A percentile compares a stretch with the other conserved stretches of the same genome.
phyloP scores from a whole-genome alignment of 23 tunicate species.

The Oikopleura dioica region DNA sequence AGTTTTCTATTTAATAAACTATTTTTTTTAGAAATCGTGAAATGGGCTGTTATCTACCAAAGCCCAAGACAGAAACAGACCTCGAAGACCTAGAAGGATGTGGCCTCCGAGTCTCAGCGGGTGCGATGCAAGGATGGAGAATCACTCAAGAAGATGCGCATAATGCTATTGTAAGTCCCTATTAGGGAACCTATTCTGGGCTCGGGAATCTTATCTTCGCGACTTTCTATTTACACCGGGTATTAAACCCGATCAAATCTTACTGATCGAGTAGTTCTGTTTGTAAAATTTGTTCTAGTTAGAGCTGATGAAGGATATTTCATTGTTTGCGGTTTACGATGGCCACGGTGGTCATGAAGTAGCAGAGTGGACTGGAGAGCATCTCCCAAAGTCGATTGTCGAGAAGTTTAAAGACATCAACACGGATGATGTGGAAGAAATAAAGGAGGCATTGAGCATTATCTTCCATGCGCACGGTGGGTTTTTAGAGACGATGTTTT shows the following conservation, averaged over 20 bases:
- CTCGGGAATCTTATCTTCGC: too few relatives aligned
- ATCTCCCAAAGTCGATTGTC: conserved; percentile 22
- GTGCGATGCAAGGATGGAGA: conserved; percentile 98
- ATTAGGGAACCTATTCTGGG: too few relatives aligned
- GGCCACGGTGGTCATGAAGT: conserved; percentile 89
- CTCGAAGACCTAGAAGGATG: background rate
- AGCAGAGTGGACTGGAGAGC: conserved; percentile 43
- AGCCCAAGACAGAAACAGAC: background rate
- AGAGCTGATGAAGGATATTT: conserved; percentile 25
- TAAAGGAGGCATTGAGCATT: too few relatives aligned
- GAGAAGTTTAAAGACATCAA: background rate
- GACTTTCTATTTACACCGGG: too few relatives aligned
- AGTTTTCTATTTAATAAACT: too few relatives aligned
- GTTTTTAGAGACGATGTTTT: too few relatives aligned
- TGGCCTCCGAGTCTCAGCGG: conserved; percentile 28
- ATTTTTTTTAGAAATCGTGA: background rate
- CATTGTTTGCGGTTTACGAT: conserved; percentile 82
- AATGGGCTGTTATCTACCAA: background rate
- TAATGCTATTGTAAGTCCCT: too few relatives aligned
- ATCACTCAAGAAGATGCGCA: conserved; percentile 21
- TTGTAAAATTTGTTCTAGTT: background rate
- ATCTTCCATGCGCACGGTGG: too few relatives aligned
- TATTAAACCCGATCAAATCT: too few relatives aligned
- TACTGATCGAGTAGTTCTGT: too few relatives aligned
- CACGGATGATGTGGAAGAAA: too few relatives aligned